These are phyloP conservation scores for Oryzias curvinotus DNA, from an alignment of 2,113 vertebrate species.

Conservation along the genomic window DNA sequence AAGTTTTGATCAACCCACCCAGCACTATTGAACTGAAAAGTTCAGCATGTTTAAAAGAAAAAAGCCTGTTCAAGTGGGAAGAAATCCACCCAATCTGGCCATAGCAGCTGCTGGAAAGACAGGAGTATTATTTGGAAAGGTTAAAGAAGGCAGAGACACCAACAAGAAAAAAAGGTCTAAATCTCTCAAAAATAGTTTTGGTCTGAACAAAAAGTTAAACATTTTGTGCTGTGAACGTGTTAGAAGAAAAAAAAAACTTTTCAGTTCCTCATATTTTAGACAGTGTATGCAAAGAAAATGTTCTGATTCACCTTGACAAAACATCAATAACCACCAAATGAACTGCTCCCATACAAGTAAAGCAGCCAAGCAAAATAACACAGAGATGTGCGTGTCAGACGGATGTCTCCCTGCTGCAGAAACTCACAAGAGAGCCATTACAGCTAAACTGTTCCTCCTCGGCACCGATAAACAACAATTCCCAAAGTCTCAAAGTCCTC, in stretches of 20 bases:
- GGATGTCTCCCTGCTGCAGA: conserved; percentile 49
- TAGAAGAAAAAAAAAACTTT: conserved; percentile 11
- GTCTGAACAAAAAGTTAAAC: neutral
- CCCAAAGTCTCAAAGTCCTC: conserved; percentile 66
- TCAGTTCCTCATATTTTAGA: conserved; percentile 22
- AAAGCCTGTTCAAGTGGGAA: too few relatives aligned
- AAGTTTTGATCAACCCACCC: too few relatives aligned
- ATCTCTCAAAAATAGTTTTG: too few relatives aligned
- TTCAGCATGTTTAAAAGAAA: too few relatives aligned
- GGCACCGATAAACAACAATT: conserved; percentile 70
- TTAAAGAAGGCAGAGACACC: too few relatives aligned
- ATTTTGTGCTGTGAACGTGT: neutral
- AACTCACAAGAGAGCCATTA: conserved; percentile 69
- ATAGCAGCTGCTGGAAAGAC: too few relatives aligned
- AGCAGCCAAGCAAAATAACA: conserved; percentile 58
- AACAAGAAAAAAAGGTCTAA: too few relatives aligned
- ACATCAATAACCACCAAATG: conserved; percentile 60
- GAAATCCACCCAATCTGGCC: too few relatives aligned
- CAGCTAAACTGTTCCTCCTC: conserved; percentile 57
- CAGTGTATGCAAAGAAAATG: conserved; percentile 28
- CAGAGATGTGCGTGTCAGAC: conserved; percentile 44
- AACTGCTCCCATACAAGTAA: conserved; percentile 59
- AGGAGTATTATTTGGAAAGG: too few relatives aligned
- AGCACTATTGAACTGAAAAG: too few relatives aligned
- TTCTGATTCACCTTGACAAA: conserved; percentile 66